These are phyloP conservation scores for Luperina nickerlii DNA, from an alignment of 2,888 invertebrate genomes.

Conservation along the genomic window DNA sequence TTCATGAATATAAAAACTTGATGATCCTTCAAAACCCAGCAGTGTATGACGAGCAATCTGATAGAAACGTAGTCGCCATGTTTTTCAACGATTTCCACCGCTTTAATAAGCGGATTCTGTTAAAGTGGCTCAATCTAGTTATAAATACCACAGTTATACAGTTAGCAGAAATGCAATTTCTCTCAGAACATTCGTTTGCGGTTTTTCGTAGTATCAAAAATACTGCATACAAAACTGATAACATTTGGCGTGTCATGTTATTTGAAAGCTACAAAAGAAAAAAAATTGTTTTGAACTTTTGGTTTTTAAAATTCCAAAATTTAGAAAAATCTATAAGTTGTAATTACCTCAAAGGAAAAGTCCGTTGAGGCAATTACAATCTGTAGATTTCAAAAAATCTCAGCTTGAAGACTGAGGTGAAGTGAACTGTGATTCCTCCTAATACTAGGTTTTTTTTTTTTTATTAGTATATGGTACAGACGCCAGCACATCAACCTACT, in stretches of 20 bases:
- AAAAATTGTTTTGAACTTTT: too few species aligned
- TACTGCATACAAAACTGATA: neutral
- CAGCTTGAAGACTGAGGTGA: too few species aligned
- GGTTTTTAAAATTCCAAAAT: neutral
- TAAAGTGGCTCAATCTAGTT: conserved; percentile 35
- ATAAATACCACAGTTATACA: too few species aligned
- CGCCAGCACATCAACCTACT: too few species aligned
- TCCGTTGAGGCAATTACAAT: too few species aligned
- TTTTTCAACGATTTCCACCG: conserved; percentile 45
- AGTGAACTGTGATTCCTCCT: too few species aligned
- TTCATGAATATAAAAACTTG: neutral
- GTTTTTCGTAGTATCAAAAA: neutral
- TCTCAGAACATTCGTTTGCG: conserved; percentile 11
- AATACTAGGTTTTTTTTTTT: too few species aligned
- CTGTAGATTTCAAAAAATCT: too few species aligned
- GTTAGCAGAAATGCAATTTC: conserved; percentile 8
- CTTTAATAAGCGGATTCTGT: conserved; percentile 33
- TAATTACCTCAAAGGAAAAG: too few species aligned
- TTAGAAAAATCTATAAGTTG: too few species aligned
- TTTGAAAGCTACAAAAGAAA: conserved; percentile 2
- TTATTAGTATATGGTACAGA: too few species aligned
- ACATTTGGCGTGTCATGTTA: neutral
- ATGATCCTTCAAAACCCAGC: conserved; percentile 5
- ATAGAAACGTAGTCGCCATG: conserved; percentile 28
- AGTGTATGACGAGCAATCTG: conserved; percentile 27